These are phyloP conservation scores for Dunckerocampus dactyliophorus DNA, from an alignment of 2,113 vertebrate species.

Conservation along the genomic window DNA sequence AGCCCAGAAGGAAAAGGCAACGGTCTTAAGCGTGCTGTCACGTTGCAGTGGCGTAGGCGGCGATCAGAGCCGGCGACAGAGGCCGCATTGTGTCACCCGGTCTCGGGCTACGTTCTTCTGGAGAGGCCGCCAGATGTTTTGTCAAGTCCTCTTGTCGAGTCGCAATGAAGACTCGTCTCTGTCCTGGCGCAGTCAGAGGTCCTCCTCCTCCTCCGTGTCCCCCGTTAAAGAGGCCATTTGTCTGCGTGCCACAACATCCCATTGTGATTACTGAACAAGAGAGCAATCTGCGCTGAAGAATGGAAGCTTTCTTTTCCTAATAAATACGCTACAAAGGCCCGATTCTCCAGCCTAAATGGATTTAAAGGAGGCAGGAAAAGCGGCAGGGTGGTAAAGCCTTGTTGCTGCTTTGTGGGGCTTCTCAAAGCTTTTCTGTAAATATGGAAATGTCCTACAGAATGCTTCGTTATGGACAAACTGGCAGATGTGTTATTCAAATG, in stretches of 20 bases:
- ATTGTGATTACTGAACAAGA: constrained; percentile 43
- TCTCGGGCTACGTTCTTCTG: not conserved
- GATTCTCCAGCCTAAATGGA: constrained; percentile 4
- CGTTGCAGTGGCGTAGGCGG: constrained; percentile 1
- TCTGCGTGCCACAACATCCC: constrained; percentile 37
- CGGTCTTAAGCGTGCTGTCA: constrained; percentile 2
- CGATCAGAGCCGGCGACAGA: constrained; percentile 11
- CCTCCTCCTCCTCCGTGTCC: constrained; percentile 43
- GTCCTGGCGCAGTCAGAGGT: constrained; percentile 23
- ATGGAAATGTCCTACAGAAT: not conserved
- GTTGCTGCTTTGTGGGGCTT: not conserved
- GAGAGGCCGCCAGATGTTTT: constrained; percentile 28
- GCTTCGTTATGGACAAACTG: not conserved
- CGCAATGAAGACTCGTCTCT: constrained; percentile 30
- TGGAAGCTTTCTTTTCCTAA: constrained; percentile 1
- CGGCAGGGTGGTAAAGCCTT: not conserved
- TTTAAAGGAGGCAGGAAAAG: not conserved
- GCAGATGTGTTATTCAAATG: too few species aligned
- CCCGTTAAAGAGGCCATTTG: constrained; percentile 51
- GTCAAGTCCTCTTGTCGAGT: constrained; percentile 8
- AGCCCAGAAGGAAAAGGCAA: too few species aligned
- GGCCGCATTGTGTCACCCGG: constrained; percentile 12
- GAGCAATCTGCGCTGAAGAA: constrained; percentile 32
- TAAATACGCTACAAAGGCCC: constrained; percentile 2
- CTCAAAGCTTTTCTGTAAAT: not conserved